Evolutionary conservation across 2,113 vertebrate genomes (phyloP), one percentile per base, ranked within the genome.

Genomic region (Oreochromis niloticus): DNA sequence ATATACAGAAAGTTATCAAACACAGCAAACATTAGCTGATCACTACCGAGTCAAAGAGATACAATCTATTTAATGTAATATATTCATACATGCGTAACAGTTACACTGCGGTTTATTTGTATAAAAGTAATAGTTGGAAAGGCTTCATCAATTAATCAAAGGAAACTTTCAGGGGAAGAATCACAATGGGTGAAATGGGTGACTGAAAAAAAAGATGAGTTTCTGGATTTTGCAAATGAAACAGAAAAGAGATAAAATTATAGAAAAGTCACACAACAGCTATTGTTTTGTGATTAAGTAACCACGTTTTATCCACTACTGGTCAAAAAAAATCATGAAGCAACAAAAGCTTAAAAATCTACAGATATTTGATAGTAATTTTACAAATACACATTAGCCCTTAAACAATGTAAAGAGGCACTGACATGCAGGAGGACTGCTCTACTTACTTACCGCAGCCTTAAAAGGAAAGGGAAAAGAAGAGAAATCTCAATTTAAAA

Each of bases 361-460:
- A 30, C n/a, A 39, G 16, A 66, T 75, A 57, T 39, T 24, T 48
- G 43, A n/a, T 4, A 24, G 17, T 86, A 56, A 57, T 16, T 22
- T 7, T 46, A 68, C 56, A n/a, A n/a, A 46, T 43, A 10, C 43
- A 36, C 41, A 73, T 14, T 11, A 34, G 8, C 5, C 46, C 7
- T 13, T 43, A 48, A 57, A 19, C 41, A 83, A 17, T 4, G n/a
- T 36, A 83, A 73, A 9, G 41, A 41, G n/a, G 16, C 22, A 41
- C 9, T n/a, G 41, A 61, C 16, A 24, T 9, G 48, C 19, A 50
- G 39, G 19, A 50, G 41, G 71, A 88, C 63, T 56, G 83, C 2
- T 55, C 13, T 83, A 85, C 90, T 90, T 92, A 99, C 98, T 99
- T 98, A 99, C 98, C 97, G 97, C 98, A 95, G 98, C 98, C 98